Evolutionary conservation across 2,113 vertebrate genomes (phyloP), one percentile per base, ranked within the genome.

Genomic region (Synchiropus splendidus): DNA sequence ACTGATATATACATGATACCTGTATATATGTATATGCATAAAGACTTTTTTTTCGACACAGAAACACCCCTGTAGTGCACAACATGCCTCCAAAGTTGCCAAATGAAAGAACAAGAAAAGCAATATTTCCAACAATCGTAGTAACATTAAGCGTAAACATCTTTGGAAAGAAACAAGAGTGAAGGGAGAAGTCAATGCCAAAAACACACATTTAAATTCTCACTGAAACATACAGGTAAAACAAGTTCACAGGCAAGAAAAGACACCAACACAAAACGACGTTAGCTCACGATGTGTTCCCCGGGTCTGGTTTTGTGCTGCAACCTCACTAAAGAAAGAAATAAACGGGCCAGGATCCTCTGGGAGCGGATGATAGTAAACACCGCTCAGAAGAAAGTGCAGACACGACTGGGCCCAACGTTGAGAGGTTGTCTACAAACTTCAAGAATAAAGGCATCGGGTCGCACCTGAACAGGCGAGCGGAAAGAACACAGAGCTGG

Each of bases 241-340:
- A 70, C 56, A 72, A 83, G 78, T 86, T 86, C 85, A 87, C 85
- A 85, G 80, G 73, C 74, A 74, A 77, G 67, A 75, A 70, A 72
- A 53, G 72, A 75, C 67, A 51, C 70, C n/a, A n/a, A 70, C 54
- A 67, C 68, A 75, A 59, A 66, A 62, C 65, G 61, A 59, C 67
- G 51, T 69, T 48, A 36, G 59, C 64, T 51, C 51, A 43, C 45
- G 9, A 45, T 64, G 61, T 16, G 13, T 36, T 70, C 64, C 48
- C 49, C 51, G 5, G 67, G 44, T 74, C 58, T 34, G 39, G 34
- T 12, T 37, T 27, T 67, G 72, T 72, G 70, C 79, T 67, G 70
- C 63, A 81, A 84, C 85, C 82, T 80, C 83, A 46, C 61, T 81
- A 80, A 83, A 85, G 72, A 83, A 87, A 87, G 66, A 84, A 86